Conservation (phyloP, 2,888 invertebrate genomes). For the Caenorhabditis auriculariae region DNA sequence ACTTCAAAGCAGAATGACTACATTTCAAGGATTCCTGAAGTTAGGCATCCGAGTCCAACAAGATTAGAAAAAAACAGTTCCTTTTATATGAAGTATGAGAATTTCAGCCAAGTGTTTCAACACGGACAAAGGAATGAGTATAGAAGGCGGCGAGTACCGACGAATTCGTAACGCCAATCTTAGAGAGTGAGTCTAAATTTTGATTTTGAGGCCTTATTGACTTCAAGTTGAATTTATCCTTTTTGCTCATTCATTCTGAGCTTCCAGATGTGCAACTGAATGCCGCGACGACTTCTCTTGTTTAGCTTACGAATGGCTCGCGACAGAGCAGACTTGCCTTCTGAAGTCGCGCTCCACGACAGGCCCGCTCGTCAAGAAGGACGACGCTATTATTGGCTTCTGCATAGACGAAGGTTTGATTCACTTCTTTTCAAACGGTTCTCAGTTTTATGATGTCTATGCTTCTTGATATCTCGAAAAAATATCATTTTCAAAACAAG, state of each 20-base stretch:
- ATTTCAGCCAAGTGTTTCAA: constrained; percentile 32
- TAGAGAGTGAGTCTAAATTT: constrained; percentile 6
- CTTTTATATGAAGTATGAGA: too few species aligned
- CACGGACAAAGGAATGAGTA: constrained; percentile 30
- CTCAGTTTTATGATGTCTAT: too few species aligned
- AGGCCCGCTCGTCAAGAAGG: constrained; percentile 18
- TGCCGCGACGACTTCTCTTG: constrained; percentile 38
- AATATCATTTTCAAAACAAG: too few species aligned
- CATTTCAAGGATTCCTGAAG: too few species aligned
- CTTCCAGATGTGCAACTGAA: constrained; percentile 27
- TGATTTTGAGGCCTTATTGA: not conserved
- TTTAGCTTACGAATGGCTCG: constrained; percentile 34
- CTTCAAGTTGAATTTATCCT: constrained; percentile 1
- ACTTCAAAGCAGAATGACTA: too few species aligned
- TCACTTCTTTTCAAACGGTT: too few species aligned
- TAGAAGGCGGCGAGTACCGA: constrained; percentile 33
- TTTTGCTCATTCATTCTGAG: not conserved
- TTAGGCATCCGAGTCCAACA: too few species aligned
- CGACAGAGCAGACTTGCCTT: constrained; percentile 19
- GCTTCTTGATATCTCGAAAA: too few species aligned
- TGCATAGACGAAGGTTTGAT: constrained; percentile 35
- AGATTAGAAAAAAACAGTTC: too few species aligned
- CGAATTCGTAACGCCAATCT: constrained; percentile 23
- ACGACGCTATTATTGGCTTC: constrained; percentile 30
- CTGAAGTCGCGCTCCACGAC: constrained; percentile 32